Evolutionary conservation across 2,888 invertebrate species (phyloP).

Genomic region (Alentia gelatinosa): DNA sequence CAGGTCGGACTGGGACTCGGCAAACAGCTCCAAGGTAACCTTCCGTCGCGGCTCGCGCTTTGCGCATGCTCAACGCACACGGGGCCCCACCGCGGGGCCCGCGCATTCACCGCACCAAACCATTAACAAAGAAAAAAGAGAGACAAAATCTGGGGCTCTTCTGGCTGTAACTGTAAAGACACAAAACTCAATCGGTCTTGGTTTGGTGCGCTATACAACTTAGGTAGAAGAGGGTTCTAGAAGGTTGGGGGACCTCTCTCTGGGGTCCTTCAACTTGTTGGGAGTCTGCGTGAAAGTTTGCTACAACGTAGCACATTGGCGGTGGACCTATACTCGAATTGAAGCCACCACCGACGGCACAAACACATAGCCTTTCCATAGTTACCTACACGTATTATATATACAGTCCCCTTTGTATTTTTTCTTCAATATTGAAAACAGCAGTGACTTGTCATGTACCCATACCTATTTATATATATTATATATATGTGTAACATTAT

Average conservation of each 20-base stretch:
- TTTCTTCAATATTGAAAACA: not conserved
- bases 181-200: not conserved
- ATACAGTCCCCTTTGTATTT: not conserved
- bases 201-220: not conserved
- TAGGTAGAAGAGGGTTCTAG: not conserved
- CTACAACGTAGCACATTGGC: not conserved
- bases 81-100: not conserved
- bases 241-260: not conserved
- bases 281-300: slow-evolving; percentile 27
- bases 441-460: not conserved
- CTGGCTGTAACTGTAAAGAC: not conserved
- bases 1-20: slow-evolving; percentile 63
- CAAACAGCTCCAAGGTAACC: slow-evolving; percentile 63
- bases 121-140: not conserved
- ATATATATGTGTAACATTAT: slow-evolving; percentile 1
- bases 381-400: not conserved
- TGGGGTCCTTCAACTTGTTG: not conserved
- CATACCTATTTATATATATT: not conserved
- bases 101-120: slow-evolving; percentile 43
- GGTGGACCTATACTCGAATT: not conserved
- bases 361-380: too few relatives aligned
- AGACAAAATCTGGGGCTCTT: not conserved
- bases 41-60: not conserved
- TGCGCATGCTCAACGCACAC: not conserved
- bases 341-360: not conserved